A percentile compares a stretch with the other conserved stretches of the same genome.
Conservation (phyloP, 2,797 vertebrate species). For the Discoglossus pictus region DNA sequence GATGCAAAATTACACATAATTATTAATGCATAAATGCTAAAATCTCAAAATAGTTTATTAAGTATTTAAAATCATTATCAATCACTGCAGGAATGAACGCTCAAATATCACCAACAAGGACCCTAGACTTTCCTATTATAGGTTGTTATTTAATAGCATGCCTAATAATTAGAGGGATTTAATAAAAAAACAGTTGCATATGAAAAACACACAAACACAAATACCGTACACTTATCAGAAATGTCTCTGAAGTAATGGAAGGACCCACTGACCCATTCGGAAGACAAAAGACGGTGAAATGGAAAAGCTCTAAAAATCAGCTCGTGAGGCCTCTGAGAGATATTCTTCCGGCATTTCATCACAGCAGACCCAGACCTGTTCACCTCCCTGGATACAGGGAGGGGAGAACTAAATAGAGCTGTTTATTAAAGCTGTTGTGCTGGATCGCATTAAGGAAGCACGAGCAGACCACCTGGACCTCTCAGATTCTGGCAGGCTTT, state of each 20-base stretch:
- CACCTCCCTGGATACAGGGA: conserved; percentile 76
- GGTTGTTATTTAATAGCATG: conserved; percentile 70
- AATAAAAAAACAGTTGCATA: conserved; percentile 7
- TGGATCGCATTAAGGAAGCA: conserved; percentile 79
- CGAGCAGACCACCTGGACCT: conserved; percentile 79
- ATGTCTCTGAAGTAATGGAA: conserved; percentile 70
- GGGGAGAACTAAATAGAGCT: conserved; percentile 81
- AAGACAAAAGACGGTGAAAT: conserved; percentile 81
- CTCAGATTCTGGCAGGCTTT: conserved; percentile 75
- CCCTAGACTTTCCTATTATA: conserved; percentile 60
- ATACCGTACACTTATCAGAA: conserved; percentile 63
- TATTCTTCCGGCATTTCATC: conserved; percentile 82
- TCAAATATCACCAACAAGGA: conserved; percentile 56
- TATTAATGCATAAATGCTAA: conserved; percentile 57
- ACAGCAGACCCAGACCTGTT: conserved; percentile 77
- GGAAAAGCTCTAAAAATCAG: conserved; percentile 78
- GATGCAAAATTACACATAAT: conserved; percentile 25
- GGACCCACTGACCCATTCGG: conserved; percentile 83
- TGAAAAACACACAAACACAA: conserved; percentile 58
- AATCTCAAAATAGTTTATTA: conserved; percentile 17
- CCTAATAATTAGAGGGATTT: conserved; percentile 61
- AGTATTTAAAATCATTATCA: conserved; percentile 46
- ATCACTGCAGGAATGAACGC: conserved; percentile 58
- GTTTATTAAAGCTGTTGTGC: conserved; percentile 82
- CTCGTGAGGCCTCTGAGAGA: conserved; percentile 79